Evolutionary conservation across 1,140 invertebrate genomes (phyloP).

Genomic region (Sarcophaga bullata): DNA sequence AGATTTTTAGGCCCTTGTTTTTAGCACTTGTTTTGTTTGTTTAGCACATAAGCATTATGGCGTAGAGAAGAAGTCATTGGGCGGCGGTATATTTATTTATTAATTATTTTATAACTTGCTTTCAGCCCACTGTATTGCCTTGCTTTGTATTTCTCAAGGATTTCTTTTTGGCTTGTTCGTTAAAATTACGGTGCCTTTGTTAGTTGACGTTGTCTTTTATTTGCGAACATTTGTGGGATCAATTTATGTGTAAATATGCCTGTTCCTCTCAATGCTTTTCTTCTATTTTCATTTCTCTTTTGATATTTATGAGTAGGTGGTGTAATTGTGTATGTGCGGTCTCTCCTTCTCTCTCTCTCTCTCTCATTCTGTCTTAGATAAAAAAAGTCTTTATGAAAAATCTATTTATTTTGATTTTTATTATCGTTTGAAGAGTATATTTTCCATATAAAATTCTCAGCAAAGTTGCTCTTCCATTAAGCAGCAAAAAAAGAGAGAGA

Average conservation of each 20-base stretch:
- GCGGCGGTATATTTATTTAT: no score
- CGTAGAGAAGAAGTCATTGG: no score
- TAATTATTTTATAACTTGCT: no score
- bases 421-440: slow-evolving; percentile 34
- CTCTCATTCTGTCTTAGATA: background rate
- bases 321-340: background rate
- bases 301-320: background rate
- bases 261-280: background rate
- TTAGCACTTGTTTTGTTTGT: no score
- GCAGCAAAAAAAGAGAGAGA: background rate
- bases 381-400: slow-evolving; percentile 18
- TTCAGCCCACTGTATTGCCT: no score
- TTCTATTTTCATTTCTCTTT: background rate
- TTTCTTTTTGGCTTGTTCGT: no score
- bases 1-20: no score
- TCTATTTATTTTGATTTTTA: slow-evolving; percentile 41
- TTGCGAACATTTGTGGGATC: background rate
- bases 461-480: background rate
- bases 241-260: background rate
- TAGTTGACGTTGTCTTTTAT: background rate
- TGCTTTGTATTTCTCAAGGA: no score
- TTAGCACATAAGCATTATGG: no score
- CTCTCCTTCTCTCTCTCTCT: background rate
- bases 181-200: no score
- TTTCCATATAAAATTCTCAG: slow-evolving; percentile 30